Percentiles rank a stretch among this genome's conserved stretches.
Conservation (phyloP, 1,140 invertebrate species). For the Colletes gigas region DNA sequence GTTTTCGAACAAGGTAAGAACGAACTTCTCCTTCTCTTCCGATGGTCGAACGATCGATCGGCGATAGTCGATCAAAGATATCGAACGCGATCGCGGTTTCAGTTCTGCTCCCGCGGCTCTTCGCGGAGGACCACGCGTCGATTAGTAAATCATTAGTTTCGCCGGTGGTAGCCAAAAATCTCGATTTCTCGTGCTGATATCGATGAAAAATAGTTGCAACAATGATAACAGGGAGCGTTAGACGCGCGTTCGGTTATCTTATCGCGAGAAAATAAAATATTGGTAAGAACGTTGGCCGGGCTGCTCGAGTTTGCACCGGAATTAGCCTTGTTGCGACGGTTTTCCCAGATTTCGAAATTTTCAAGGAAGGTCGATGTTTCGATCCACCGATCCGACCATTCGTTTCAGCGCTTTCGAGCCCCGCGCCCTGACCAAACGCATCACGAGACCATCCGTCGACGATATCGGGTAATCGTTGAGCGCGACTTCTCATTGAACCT, state of each 20-base stretch:
- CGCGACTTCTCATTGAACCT: slow-evolving; percentile 17
- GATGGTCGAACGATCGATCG: background rate
- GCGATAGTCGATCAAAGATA: background rate
- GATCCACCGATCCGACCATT: background rate
- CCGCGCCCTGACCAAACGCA: background rate
- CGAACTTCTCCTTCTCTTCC: background rate
- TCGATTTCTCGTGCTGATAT: background rate
- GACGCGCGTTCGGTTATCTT: slow-evolving; percentile 5
- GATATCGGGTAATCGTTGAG: slow-evolving; percentile 9
- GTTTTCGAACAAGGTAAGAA: background rate
- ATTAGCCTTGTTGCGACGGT: no score
- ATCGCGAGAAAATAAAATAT: background rate
- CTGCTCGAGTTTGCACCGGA: no score
- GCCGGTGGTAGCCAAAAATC: no score
- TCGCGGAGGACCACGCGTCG: background rate
- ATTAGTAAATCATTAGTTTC: no score
- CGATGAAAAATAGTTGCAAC: background rate
- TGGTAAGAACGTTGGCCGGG: no score
- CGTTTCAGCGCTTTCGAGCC: background rate
- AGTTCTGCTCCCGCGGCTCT: background rate
- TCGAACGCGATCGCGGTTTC: background rate
- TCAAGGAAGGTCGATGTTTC: background rate
- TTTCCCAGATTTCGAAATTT: no score
- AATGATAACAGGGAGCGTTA: background rate
- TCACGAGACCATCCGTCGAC: background rate